phyloP scores from a whole-genome alignment of 2,113 vertebrate species.

The Chaetorhynchus papuensis region DNA sequence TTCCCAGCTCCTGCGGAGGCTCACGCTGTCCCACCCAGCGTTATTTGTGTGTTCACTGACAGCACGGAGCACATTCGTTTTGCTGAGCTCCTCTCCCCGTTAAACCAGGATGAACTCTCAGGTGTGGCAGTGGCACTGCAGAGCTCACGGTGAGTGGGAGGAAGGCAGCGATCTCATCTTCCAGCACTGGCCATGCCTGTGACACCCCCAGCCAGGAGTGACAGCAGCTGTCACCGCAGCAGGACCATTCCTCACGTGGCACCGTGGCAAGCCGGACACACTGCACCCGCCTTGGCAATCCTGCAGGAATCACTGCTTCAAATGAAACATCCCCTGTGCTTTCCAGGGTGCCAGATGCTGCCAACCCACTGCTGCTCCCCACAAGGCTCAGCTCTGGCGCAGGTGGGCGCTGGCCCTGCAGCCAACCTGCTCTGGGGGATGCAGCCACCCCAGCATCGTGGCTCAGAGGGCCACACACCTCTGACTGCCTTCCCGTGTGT shows the following conservation, averaged over 20 bases:
- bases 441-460: rapidly evolving
- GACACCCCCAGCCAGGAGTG: background rate
- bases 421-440: background rate
- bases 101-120: background rate
- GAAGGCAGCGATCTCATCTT: background rate
- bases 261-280: rapidly evolving
- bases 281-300: rapidly evolving
- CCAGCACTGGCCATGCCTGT: background rate
- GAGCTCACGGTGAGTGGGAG: background rate
- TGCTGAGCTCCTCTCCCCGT: background rate
- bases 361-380: background rate
- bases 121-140: background rate
- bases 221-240: background rate
- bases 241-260: rapidly evolving
- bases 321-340: background rate
- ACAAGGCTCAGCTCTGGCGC: rapidly evolving
- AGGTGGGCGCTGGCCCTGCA: background rate
- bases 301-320: background rate
- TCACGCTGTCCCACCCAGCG: rapidly evolving
- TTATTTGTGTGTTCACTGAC: background rate
- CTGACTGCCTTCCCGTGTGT: background rate
- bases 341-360: background rate
- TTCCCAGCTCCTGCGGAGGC: background rate
- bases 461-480: background rate
- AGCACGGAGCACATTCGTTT: rapidly evolving